phyloP scores from a whole-genome alignment of 2,113 vertebrate genomes.

The Alligator sinensis region DNA sequence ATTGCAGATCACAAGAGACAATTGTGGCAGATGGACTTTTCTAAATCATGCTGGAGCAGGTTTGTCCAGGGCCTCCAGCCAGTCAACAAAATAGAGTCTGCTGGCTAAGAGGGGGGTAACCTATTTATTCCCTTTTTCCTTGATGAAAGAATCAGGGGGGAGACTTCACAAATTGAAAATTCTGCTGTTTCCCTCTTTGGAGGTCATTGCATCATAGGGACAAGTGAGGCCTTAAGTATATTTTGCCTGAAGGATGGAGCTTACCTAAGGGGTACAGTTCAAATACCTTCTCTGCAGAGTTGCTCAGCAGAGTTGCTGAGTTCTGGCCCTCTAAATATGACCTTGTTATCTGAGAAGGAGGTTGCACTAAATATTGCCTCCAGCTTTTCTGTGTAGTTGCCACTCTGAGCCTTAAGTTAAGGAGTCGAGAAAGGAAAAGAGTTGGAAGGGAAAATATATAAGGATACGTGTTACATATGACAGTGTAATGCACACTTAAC shows the following conservation, averaged over 20 bases:
- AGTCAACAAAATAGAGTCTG: background rate
- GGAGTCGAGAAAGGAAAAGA: background rate
- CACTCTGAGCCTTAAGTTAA: slow-evolving; percentile 26
- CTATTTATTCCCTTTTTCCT: background rate
- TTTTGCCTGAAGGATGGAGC: background rate
- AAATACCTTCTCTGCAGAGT: background rate
- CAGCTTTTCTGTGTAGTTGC: background rate
- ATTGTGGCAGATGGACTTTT: background rate
- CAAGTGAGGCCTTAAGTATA: background rate
- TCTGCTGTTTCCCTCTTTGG: background rate
- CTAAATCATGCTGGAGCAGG: background rate
- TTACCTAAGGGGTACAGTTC: background rate
- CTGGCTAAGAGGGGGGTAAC: background rate
- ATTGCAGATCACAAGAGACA: background rate
- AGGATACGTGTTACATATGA: slow-evolving; percentile 23
- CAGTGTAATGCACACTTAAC: background rate
- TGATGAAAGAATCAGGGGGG: background rate
- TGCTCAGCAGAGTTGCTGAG: background rate
- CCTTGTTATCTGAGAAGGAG: background rate
- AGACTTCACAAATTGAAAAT: background rate
- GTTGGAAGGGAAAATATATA: background rate
- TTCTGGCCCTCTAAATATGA: slow-evolving; percentile 23
- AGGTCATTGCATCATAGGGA: background rate
- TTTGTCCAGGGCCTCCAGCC: background rate
- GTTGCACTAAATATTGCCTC: background rate